These are phyloP conservation scores for Microtus ochrogaster DNA, from an alignment of 2,113 vertebrate genomes.

Conservation along the genomic window DNA sequence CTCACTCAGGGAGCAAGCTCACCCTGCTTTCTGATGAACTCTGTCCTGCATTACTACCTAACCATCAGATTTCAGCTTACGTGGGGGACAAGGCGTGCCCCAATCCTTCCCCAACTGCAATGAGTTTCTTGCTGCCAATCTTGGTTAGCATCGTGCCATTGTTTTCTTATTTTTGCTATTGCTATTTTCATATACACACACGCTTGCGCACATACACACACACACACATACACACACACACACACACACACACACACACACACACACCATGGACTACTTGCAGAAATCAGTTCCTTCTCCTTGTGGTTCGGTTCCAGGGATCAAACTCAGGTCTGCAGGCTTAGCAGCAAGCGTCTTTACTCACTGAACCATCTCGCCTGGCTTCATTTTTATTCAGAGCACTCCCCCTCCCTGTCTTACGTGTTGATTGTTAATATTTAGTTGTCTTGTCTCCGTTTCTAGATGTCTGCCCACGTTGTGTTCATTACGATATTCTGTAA, in stretches of 20 bases:
- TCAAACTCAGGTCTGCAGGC: background rate
- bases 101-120: background rate
- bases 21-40: background rate
- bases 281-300: background rate
- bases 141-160: background rate
- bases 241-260: background rate
- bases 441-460: background rate
- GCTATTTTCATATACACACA: background rate
- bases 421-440: background rate
- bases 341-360: background rate
- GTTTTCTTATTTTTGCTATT: background rate
- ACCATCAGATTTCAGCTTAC: background rate
- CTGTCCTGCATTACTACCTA: background rate
- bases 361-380: background rate
- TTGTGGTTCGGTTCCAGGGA: background rate
- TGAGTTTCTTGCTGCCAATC: background rate
- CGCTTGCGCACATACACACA: background rate
- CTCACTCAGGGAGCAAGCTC: background rate
- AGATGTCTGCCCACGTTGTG: background rate
- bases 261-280: background rate
- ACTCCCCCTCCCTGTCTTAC: background rate
- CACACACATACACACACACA: background rate
- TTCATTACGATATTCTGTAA: background rate
- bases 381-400: background rate
- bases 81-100: background rate